Conservation (phyloP, 1,140 invertebrate genomes). For the Asbolus verrucosus region DNA sequence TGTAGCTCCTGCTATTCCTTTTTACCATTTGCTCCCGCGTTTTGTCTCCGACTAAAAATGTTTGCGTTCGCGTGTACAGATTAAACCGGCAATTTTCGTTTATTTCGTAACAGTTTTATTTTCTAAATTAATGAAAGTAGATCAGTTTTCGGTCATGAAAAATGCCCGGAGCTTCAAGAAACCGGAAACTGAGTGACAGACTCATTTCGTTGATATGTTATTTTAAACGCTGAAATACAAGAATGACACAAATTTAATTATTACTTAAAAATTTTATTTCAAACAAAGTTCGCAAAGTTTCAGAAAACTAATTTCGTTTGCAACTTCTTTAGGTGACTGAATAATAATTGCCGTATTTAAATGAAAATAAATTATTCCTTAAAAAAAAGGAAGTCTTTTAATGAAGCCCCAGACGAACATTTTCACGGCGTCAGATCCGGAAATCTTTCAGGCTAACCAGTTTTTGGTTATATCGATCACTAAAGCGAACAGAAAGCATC, state of each 20-base stretch:
- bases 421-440: no score
- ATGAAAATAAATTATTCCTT: no score
- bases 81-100: constrained; percentile 9
- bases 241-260: constrained; percentile 17
- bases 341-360: no score
- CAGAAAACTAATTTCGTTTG: no score
- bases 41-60: neutral
- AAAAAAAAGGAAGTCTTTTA: no score
- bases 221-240: neutral
- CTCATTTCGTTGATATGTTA: constrained; percentile 23
- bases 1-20: constrained; percentile 34
- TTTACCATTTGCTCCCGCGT: constrained; percentile 20
- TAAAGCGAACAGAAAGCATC: no score
- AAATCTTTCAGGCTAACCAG: no score
- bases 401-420: no score
- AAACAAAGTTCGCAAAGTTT: no score
- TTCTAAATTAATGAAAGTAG: constrained; percentile 14
- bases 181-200: constrained; percentile 14
- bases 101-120: constrained; percentile 11
- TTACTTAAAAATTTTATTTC: constrained; percentile 6
- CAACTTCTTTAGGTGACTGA: neutral
- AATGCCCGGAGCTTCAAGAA: neutral
- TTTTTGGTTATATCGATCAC: no score
- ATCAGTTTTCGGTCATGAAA: neutral
- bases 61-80: constrained; percentile 23